Percentiles rank a stretch among this genome's conserved stretches.
Evolutionary conservation across 2,888 invertebrate species (phyloP).

Genomic region (Actias luna): DNA sequence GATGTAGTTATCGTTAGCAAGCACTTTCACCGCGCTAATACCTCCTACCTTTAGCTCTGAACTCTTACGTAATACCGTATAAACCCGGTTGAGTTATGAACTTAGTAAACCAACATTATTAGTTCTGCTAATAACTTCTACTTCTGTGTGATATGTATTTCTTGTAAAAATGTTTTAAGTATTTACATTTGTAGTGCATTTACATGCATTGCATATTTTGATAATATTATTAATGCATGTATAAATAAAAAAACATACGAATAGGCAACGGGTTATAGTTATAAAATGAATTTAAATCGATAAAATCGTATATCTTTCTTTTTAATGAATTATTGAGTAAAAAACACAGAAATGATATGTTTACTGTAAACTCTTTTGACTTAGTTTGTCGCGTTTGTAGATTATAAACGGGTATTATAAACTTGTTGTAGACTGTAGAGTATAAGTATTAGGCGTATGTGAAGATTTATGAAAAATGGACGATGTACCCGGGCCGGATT

Average conservation of each 20-base stretch:
- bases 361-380: no score
- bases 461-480: no score
- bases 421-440: no score
- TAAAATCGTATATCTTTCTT: background rate
- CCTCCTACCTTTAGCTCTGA: slow-evolving; percentile 30
- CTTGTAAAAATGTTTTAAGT: background rate
- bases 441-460: no score
- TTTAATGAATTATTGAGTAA: background rate
- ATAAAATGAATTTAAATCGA: background rate
- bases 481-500: no score
- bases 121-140: slow-evolving; percentile 41
- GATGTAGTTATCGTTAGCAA: slow-evolving; percentile 47
- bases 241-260: background rate
- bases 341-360: no score
- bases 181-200: background rate
- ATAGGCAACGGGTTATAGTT: background rate
- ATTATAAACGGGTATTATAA: no score
- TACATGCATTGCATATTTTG: background rate
- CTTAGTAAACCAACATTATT: slow-evolving; percentile 17
- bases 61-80: slow-evolving; percentile 44
- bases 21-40: slow-evolving; percentile 62
- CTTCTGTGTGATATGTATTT: background rate
- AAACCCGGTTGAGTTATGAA: slow-evolving; percentile 39
- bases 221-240: background rate
- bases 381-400: no score